These are phyloP conservation scores for Caenorhabditis latens DNA, from an alignment of 1,140 invertebrate genomes.

Conservation along the genomic window DNA sequence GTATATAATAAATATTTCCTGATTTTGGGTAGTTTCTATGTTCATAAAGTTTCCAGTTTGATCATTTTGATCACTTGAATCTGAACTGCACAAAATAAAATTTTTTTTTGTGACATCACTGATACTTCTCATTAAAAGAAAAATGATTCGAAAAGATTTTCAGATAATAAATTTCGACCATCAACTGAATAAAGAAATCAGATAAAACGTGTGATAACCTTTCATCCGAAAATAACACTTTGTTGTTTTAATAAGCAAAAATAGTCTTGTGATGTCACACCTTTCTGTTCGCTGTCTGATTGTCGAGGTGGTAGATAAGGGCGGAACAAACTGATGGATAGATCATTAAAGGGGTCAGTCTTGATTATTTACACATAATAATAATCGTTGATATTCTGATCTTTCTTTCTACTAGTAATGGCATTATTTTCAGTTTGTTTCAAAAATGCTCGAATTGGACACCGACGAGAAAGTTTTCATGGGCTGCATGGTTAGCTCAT, in stretches of 20 bases:
- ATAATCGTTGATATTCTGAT: not conserved
- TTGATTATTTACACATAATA: not conserved
- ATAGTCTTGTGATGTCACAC: not conserved
- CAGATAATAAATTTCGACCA: no score
- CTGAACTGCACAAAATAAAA: no score
- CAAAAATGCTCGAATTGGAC: conserved; percentile 33
- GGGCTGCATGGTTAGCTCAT: conserved; percentile 17
- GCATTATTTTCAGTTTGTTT: not conserved
- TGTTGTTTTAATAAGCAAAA: not conserved
- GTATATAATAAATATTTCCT: no score
- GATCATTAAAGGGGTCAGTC: not conserved
- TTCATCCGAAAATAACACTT: no score
- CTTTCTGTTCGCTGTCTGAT: conserved; percentile 17
- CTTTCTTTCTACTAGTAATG: not conserved
- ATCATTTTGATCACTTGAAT: no score
- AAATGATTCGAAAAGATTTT: no score
- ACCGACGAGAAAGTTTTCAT: conserved; percentile 21
- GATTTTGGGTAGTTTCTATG: no score
- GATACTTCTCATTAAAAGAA: no score
- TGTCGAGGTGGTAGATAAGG: not conserved
- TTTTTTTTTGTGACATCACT: no score
- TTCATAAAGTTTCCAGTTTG: no score
- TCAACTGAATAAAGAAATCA: no score
- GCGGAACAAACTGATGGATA: not conserved
- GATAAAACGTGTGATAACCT: no score